Percentiles rank a stretch among this genome's conserved stretches.
Evolutionary conservation across 2,888 invertebrate genomes (phyloP).

Genomic region (Xanthia icteritia): DNA sequence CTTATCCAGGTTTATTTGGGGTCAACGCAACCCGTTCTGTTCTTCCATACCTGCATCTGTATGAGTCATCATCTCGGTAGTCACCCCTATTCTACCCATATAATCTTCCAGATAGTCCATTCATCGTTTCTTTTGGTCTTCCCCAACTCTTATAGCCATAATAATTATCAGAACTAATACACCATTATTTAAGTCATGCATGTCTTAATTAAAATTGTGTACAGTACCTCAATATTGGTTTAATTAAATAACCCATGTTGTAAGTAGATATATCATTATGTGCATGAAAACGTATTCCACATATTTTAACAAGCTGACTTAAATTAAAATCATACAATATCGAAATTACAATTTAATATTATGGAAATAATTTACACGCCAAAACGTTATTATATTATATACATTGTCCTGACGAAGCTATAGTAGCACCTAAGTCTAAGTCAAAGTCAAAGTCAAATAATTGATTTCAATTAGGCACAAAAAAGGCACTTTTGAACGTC

Average conservation of each 20-base stretch:
- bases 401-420: too few species aligned
- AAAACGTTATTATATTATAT: background rate
- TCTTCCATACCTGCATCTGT: too few species aligned
- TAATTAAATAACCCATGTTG: slow-evolving; percentile 4
- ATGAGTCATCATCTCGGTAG: too few species aligned
- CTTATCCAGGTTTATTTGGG: too few species aligned
- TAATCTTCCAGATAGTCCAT: too few species aligned
- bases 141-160: background rate
- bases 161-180: background rate
- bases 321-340: background rate
- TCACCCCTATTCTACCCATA: too few species aligned
- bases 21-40: too few species aligned
- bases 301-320: background rate
- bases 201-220: slow-evolving; percentile 11
- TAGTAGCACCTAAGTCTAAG: too few species aligned
- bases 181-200: background rate
- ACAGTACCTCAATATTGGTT: background rate
- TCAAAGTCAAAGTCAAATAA: too few species aligned
- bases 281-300: background rate
- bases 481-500: too few species aligned
- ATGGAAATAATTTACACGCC: background rate
- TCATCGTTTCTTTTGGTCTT: too few species aligned
- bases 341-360: background rate
- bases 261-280: background rate
- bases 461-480: too few species aligned